These are phyloP conservation scores for Taurulus bubalis DNA, from an alignment of 2,113 vertebrate genomes.

Conservation along the genomic window DNA sequence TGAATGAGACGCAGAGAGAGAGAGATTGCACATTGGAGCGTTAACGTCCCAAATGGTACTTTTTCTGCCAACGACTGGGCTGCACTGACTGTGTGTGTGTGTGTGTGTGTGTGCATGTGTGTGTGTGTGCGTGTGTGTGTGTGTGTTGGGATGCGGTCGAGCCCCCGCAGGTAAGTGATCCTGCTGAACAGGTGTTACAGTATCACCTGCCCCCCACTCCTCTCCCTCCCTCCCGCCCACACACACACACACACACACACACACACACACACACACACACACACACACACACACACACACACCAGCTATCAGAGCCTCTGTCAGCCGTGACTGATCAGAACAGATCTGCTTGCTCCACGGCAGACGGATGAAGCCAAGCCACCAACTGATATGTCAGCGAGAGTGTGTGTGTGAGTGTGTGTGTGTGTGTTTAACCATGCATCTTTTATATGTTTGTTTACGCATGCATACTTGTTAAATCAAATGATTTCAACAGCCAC, in stretches of 20 bases:
- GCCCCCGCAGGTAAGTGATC: conserved; percentile 74
- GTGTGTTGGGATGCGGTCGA: conserved; percentile 31
- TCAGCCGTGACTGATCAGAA: conserved; percentile 59
- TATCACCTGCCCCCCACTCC: conserved; percentile 68
- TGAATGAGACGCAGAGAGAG: too few species aligned
- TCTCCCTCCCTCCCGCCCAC: conserved; percentile 11
- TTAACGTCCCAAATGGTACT: conserved; percentile 79
- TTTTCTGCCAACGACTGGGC: conserved; percentile 67
- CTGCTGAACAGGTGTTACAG: conserved; percentile 81
- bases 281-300: conserved; percentile 25
- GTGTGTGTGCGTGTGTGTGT: conserved; percentile 29
- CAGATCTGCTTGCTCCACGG: conserved; percentile 46
- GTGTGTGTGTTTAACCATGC: conserved; percentile 1
- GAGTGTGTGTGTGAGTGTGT: background rate
- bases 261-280: conserved; percentile 9
- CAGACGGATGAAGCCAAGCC: conserved; percentile 55
- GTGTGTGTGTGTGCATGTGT: conserved; percentile 22
- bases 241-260: conserved; percentile 27
- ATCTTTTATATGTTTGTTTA: conserved; percentile 37
- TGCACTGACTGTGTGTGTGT: conserved; percentile 32
- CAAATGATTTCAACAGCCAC: background rate
- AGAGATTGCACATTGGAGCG: conserved; percentile 76
- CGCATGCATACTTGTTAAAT: conserved; percentile 13
- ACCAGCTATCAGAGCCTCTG: conserved; percentile 22
- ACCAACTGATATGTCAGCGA: conserved; percentile 51